Percentiles rank a stretch among this genome's conserved stretches.
phyloP scores from a whole-genome alignment of 1,140 invertebrate species.

The Agraylea sexmaculata region DNA sequence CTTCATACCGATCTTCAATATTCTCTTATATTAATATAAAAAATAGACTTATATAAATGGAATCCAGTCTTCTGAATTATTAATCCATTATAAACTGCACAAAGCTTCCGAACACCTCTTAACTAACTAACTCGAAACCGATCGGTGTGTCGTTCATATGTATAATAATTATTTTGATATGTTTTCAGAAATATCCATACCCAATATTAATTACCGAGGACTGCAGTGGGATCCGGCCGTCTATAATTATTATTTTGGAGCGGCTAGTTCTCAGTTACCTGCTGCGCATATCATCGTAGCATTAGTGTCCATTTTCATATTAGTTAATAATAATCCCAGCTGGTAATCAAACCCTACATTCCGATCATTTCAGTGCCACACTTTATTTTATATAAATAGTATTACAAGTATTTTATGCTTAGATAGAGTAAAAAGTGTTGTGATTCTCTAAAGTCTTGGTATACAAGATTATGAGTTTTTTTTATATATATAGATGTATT shows the following conservation, averaged over 20 bases:
- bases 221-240: slow-evolving; percentile 25
- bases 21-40: not conserved
- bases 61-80: not conserved
- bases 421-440: no score
- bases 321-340: no score
- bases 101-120: not conserved
- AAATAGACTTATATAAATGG: slow-evolving; percentile 2
- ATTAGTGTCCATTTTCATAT: no score
- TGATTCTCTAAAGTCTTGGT: no score
- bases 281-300: no score
- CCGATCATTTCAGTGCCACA: no score
- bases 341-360: no score
- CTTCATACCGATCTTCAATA: not conserved
- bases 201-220: slow-evolving; percentile 58
- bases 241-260: slow-evolving; percentile 16
- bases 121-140: not conserved
- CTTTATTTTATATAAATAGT: no score
- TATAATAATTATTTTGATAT: slow-evolving; percentile 18
- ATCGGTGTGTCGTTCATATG: not conserved
- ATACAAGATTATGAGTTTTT: no score
- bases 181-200: slow-evolving; percentile 50
- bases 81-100: not conserved
- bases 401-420: no score
- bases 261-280: slow-evolving; percentile 7
- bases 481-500: no score